These are phyloP conservation scores for Eretmochelys imbricata DNA, from an alignment of 2,113 vertebrate genomes.

Conservation along the genomic window DNA sequence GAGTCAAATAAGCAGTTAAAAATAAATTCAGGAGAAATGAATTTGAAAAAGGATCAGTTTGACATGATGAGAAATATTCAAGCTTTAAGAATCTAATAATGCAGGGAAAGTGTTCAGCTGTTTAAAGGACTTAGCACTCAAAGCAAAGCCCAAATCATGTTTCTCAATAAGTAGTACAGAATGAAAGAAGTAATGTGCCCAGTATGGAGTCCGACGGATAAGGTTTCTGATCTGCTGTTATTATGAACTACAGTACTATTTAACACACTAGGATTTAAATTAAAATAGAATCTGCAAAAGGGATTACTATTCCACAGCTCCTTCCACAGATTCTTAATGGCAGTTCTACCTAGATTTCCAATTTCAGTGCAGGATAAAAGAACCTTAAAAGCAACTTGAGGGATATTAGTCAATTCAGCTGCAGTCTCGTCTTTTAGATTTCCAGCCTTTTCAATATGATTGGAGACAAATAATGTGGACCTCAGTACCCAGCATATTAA, in stretches of 20 bases:
- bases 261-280: slow-evolving; percentile 14
- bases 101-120: neutral
- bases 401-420: neutral
- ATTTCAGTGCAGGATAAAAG: neutral
- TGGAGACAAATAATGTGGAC: slow-evolving; percentile 4
- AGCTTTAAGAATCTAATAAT: neutral
- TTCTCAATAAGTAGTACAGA: slow-evolving; percentile 21
- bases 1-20: slow-evolving; percentile 13
- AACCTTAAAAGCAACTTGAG: slow-evolving; percentile 2
- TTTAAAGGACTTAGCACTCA: neutral
- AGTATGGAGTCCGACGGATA: neutral
- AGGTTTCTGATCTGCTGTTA: neutral
- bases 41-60: neutral
- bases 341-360: slow-evolving; percentile 10
- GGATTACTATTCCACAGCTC: slow-evolving; percentile 29
- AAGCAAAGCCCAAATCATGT: neutral
- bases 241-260: neutral
- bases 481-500: neutral
- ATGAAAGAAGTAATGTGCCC: neutral
- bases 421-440: neutral
- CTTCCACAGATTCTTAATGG: slow-evolving; percentile 11
- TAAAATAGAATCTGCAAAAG: slow-evolving; percentile 26
- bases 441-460: neutral
- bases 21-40: neutral
- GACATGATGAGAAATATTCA: neutral